Conservation (phyloP, 92 coral and sea anemone genomes). For the Ricordea florida region DNA sequence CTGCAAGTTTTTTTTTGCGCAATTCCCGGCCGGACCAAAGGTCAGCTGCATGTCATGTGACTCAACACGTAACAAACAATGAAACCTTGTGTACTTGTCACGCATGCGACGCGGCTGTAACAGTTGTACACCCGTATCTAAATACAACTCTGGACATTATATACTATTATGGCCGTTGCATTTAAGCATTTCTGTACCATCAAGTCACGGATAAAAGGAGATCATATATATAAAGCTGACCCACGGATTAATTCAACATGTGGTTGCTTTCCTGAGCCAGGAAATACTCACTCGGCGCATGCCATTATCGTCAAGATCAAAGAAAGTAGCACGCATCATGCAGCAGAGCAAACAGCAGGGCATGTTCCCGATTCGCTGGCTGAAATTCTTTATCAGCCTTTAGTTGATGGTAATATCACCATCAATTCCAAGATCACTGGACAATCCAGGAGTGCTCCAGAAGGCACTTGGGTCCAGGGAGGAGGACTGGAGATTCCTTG, state of each 20-base stretch:
- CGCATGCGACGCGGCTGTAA: background rate
- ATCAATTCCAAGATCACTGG: slow-evolving; percentile 15
- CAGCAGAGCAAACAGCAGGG: slow-evolving; percentile 24
- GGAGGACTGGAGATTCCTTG: slow-evolving; percentile 40
- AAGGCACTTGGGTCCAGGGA: slow-evolving; percentile 37
- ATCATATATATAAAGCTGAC: slow-evolving; percentile 29
- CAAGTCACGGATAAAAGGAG: slow-evolving; percentile 35
- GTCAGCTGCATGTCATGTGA: background rate
- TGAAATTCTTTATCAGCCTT: slow-evolving; percentile 42
- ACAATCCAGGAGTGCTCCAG: slow-evolving; percentile 38
- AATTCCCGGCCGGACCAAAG: slow-evolving; percentile 4
- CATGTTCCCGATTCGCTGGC: slow-evolving; percentile 38
- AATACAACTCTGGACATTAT: background rate
- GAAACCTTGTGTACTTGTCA: background rate
- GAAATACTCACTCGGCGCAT: slow-evolving; percentile 35
- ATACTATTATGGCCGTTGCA: slow-evolving; percentile 12
- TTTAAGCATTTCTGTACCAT: slow-evolving; percentile 18
- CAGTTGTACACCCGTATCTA: background rate
- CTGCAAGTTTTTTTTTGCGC: background rate
- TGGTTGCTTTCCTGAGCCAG: slow-evolving; percentile 37
- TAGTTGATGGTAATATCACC: slow-evolving; percentile 17
- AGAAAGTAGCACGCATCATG: slow-evolving; percentile 1
- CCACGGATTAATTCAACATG: slow-evolving; percentile 31
- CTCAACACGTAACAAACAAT: background rate
- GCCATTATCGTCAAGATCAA: slow-evolving; percentile 20